Percentiles rank a stretch among this genome's conserved stretches.
phyloP scores from a whole-genome alignment of 2,797 vertebrate genomes.

The Atherinosoma microstoma region DNA sequence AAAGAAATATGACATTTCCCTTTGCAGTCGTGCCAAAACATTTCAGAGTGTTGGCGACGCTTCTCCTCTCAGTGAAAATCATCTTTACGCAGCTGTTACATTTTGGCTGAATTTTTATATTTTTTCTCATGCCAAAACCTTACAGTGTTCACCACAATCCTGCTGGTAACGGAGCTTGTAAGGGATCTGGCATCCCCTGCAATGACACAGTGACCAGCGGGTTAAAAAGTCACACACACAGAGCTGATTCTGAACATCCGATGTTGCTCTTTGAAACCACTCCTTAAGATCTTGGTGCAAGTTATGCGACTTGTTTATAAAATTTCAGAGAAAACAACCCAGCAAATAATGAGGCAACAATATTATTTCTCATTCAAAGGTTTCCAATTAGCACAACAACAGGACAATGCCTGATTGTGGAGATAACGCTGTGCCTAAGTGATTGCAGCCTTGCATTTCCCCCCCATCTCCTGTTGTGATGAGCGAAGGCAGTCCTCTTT shows the following conservation, averaged over 20 bases:
- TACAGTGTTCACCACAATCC: slow-evolving; percentile 15
- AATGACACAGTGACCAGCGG: background rate
- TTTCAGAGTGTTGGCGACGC: slow-evolving; percentile 45
- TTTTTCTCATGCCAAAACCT: slow-evolving; percentile 55
- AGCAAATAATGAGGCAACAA: slow-evolving; percentile 69
- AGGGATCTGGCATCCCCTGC: slow-evolving; percentile 18
- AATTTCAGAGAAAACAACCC: slow-evolving; percentile 22
- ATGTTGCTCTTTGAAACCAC: background rate
- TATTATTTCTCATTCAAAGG: slow-evolving; percentile 74
- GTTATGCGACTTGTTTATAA: slow-evolving; percentile 56
- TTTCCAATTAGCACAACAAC: slow-evolving; percentile 78
- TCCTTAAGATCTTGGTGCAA: slow-evolving; percentile 25
- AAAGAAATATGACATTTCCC: slow-evolving; percentile 43
- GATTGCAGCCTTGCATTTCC: slow-evolving; percentile 52
- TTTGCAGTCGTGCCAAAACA: slow-evolving; percentile 42
- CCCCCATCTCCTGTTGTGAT: slow-evolving; percentile 70
- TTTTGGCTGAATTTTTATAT: slow-evolving; percentile 62
- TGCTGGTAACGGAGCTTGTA: slow-evolving; percentile 23
- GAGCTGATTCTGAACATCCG: background rate
- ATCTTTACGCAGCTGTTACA: slow-evolving; percentile 64
- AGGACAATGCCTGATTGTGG: slow-evolving; percentile 67
- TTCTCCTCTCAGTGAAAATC: slow-evolving; percentile 45
- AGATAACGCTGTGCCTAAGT: slow-evolving; percentile 72
- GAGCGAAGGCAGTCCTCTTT: slow-evolving; percentile 64
- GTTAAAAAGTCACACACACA: background rate